Evolutionary conservation across 1,140 invertebrate species (phyloP).

Genomic region (Zaprionus africanus): DNA sequence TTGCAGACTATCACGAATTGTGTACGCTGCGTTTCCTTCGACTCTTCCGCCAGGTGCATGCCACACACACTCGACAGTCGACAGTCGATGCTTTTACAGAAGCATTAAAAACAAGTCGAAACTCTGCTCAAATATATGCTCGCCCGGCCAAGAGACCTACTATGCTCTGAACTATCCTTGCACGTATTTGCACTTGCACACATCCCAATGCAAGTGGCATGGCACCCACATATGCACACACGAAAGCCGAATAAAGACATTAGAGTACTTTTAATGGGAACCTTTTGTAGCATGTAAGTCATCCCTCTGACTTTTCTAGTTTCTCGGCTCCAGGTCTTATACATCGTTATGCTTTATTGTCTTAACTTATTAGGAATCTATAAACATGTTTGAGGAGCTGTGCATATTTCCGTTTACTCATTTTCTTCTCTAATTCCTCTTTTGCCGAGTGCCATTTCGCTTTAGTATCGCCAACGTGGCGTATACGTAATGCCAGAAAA

Average conservation of each 20-base stretch:
- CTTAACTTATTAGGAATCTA: background rate
- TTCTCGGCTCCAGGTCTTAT: background rate
- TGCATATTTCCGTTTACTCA: constrained; percentile 1
- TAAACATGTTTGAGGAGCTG: background rate
- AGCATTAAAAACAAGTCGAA: constrained; percentile 11
- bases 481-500: constrained; percentile 54
- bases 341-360: background rate
- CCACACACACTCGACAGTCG: constrained; percentile 1
- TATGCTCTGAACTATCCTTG: background rate
- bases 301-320: constrained; percentile 2
- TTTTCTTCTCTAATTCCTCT: constrained; percentile 8
- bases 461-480: constrained; percentile 14
- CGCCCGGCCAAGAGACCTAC: background rate
- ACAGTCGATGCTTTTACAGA: constrained; percentile 26
- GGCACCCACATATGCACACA: background rate
- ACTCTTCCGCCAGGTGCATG: constrained; percentile 18
- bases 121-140: constrained; percentile 4
- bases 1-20: constrained; percentile 37
- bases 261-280: constrained; percentile 1
- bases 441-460: background rate
- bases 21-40: constrained; percentile 16
- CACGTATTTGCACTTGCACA: background rate
- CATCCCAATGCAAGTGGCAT: background rate
- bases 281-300: background rate
- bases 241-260: constrained; percentile 1